Evolutionary conservation across 2,113 vertebrate genomes (phyloP).

Genomic region (Campylomormyrus numenius): DNA sequence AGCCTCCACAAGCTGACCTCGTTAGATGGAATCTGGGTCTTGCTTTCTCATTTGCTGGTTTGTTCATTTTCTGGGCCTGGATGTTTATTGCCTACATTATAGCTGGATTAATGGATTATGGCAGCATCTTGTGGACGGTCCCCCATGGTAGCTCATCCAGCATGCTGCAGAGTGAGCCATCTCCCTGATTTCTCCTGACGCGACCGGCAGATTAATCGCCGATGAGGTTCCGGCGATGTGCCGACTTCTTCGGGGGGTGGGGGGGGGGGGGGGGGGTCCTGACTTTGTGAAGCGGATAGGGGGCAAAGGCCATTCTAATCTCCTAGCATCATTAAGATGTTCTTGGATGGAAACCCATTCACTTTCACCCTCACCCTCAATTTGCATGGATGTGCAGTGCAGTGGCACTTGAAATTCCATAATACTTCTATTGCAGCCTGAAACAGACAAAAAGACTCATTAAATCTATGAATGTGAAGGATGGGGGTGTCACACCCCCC

Average conservation of each 20-base stretch:
- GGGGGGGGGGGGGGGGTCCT: no score
- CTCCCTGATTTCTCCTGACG: neutral
- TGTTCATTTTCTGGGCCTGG: neutral
- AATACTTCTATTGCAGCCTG: neutral
- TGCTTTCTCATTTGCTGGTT: slow-evolving; percentile 21
- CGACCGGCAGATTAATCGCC: neutral
- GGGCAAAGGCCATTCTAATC: neutral
- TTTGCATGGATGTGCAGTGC: neutral
- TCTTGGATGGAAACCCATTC: neutral
- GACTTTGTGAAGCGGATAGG: neutral
- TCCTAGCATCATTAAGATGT: neutral
- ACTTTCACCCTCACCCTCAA: neutral
- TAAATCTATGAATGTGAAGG: neutral
- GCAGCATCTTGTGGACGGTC: neutral
- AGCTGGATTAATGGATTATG: slow-evolving; percentile 18
- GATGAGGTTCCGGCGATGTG: neutral
- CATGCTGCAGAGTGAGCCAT: neutral
- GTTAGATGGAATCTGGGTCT: slow-evolving; percentile 28
- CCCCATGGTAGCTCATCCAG: neutral
- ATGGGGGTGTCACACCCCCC: neutral
- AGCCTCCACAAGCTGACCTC: slow-evolving; percentile 18
- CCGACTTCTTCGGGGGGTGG: neutral
- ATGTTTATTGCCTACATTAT: slow-evolving; percentile 5
- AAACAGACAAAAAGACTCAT: neutral
- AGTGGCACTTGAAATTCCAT: neutral